Base-by-base conservation (phyloP, 2,113 vertebrate genomes). In the Pandion haliaetus region DNA sequence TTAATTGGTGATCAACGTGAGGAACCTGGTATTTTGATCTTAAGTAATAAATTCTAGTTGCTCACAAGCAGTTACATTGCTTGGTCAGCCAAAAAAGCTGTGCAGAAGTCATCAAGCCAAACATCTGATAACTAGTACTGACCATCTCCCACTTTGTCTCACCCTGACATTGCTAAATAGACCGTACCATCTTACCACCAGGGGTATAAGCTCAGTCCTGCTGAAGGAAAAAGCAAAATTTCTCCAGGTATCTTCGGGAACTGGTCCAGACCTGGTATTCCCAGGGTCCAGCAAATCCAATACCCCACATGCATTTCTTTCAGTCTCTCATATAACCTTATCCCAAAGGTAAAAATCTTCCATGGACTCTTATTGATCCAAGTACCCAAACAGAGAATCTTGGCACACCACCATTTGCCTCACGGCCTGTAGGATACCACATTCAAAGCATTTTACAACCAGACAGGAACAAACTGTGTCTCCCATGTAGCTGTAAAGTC, bases 381-480 rank as follows among this genome's bases (percentile, higher is more conserved):
- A 72, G 42, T 32, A 88, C 29, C 61, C 73, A 78, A 86, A 72
- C 28, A 63, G 45, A 66, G 28, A 86, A 86, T 36, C 36, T 67
- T 71, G 69, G 79, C 79, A 74, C 23, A 78, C 36, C 31, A 84
- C 65, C 54, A 52, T 76, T 63, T 90, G 72, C 82, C 32, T 95
- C n/a, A 17, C 9, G 40, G 82, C 63, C 55, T 86, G 32, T 13
- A 81, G 72, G 52, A 87, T n/a, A 82, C 49, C 44, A 65, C 1
- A 6, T 87, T 92, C 88, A 91, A 96, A 95, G 92, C 55, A 61
- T 76, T 88, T 95, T 92, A 89, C 92, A 91, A 66, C 40, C 73
- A 93, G 70, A 71, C 47, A 72, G 77, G 65, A 94, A 87, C 34
- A 85, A 85, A 73, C 57, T 52, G 28, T 74, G 77, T 82, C 88